phyloP scores from a whole-genome alignment of 2,113 vertebrate species.

The Sigmodon hispidus region DNA sequence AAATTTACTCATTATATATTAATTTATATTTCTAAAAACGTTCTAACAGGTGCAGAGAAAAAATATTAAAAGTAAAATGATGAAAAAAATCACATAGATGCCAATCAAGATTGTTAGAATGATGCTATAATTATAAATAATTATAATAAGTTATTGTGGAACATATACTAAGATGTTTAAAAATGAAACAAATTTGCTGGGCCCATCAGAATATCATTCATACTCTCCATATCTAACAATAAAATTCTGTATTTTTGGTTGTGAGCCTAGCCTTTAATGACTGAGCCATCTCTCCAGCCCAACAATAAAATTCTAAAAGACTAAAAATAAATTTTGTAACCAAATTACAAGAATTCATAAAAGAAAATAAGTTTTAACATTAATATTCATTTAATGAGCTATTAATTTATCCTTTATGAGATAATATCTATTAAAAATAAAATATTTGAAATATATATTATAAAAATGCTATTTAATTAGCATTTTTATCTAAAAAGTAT shows the following conservation, averaged over 20 bases:
- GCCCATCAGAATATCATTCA: background rate
- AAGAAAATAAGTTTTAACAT: rapidly evolving
- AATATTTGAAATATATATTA: background rate
- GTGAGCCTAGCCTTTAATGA: too few relatives aligned
- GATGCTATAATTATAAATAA: background rate
- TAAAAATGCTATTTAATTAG: background rate
- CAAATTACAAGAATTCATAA: background rate
- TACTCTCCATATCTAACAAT: background rate
- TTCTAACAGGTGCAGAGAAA: background rate
- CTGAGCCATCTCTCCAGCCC: too few relatives aligned
- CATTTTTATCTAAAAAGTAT: background rate
- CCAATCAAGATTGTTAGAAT: background rate
- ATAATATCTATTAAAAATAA: background rate
- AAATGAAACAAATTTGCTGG: background rate
- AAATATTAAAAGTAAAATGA: background rate
- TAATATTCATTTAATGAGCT: background rate
- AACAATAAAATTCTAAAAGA: background rate
- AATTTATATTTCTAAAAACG: background rate
- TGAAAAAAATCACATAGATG: background rate
- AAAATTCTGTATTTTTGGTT: too few relatives aligned
- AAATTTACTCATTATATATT: background rate
- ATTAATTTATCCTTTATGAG: background rate
- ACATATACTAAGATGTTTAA: background rate
- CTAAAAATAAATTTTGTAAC: background rate
- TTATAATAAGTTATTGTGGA: too few relatives aligned